Percentiles rank a stretch among this genome's conserved stretches.
Evolutionary conservation across 2,888 invertebrate genomes (phyloP).

Genomic region (Periphyllus acericola): DNA sequence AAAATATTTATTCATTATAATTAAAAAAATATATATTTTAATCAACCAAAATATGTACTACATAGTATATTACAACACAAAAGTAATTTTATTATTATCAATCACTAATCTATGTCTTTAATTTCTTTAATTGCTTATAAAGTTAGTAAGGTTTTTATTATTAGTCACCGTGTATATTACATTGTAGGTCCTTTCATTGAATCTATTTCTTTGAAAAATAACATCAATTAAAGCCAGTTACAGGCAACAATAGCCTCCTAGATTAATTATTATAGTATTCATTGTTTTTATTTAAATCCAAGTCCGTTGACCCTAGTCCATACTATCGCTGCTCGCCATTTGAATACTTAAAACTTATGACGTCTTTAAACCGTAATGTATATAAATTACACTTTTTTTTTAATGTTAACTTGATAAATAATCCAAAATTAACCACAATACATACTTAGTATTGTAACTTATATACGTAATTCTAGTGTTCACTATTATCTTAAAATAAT

Average conservation of each 20-base stretch:
- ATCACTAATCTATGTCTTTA: background rate
- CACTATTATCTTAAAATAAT: background rate
- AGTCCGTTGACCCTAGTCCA: constrained; percentile 53
- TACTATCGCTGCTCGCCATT: background rate
- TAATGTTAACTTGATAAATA: background rate
- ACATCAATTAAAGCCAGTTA: constrained; percentile 42
- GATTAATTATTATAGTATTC: constrained; percentile 50
- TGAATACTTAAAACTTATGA: background rate
- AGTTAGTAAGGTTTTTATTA: background rate
- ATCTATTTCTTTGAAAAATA: constrained; percentile 34
- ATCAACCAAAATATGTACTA: background rate
- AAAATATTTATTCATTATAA: background rate
- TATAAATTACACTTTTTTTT: background rate
- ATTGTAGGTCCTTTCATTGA: background rate
- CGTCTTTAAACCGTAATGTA: background rate
- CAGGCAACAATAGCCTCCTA: constrained; percentile 10
- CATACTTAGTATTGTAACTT: background rate
- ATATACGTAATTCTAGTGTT: background rate
- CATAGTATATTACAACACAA: too few relatives aligned
- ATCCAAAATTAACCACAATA: background rate
- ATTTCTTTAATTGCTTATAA: background rate
- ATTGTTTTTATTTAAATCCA: constrained; percentile 52
- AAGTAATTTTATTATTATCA: background rate
- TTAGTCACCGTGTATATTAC: background rate
- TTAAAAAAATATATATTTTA: constrained; percentile 1